Base-by-base conservation (phyloP, 2,797 vertebrate species). In the Pempheris klunzingeri region DNA sequence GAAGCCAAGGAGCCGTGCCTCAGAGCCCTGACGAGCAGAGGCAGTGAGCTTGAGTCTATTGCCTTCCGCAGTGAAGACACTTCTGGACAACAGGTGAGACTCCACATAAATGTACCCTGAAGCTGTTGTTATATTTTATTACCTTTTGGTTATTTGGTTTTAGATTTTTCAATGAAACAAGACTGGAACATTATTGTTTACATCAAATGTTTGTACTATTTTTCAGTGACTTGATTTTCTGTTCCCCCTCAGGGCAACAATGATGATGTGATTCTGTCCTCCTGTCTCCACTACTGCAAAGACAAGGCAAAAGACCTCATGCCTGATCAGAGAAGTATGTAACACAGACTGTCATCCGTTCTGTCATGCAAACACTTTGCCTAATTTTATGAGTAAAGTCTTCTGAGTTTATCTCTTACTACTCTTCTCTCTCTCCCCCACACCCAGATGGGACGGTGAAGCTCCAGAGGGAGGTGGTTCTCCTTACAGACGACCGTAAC, bases 231-330 rank as follows among this genome's bases (percentile, higher is more conserved):
- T 55, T 18, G 5, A 7, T 69, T 52, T 80, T 69, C 17, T 68
- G 1, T 77, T 90, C 24, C 81, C 81, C 80, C 82, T 34, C 90
- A 99, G 98, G 98, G 98, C n/a, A 99, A 96, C 92, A 99, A 99
- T 0, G 98, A 99, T 6, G 98, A 99, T 85, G 90, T 99, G 81
- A 99, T 99, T 89, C 94, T 99, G 68, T 99, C 97, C 60, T 99
- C 97, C 90, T 99, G 98, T 89, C 97, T 99, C 70, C 96, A 99
- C 92, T 99, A 99, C 90, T 99, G 98, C 95, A 97, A 98, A 88
- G 98, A 99, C 94, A 97, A 97, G 84, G 97, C 97, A 32, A 99
- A 99, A 90, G 97, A 99, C 82, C 98, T 97, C 90, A 97, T 98
- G 96, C 96, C 98, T 57, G 91, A 94, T 74, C 96, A 94, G 88